These are phyloP conservation scores for Clanis bilineata DNA, from an alignment of 2,888 invertebrate genomes.

Conservation along the genomic window DNA sequence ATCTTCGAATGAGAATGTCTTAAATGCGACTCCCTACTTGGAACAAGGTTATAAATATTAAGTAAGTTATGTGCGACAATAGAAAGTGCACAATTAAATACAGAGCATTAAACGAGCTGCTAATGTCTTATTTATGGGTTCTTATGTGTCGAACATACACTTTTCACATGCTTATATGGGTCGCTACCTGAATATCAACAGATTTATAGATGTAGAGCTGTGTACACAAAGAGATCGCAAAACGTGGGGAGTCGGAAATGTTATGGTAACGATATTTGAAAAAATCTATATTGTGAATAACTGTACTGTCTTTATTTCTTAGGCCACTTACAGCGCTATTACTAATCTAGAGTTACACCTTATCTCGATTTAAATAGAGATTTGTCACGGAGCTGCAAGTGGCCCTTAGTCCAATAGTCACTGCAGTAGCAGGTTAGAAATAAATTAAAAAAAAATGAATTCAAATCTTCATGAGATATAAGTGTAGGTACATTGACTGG, in stretches of 20 bases:
- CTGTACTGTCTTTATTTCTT: no score
- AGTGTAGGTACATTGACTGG: no score
- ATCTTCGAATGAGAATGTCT: neutral
- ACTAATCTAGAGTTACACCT: no score
- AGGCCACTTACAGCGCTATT: no score
- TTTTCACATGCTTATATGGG: slow-evolving; percentile 75
- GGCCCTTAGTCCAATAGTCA: no score
- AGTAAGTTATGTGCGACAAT: slow-evolving; percentile 59
- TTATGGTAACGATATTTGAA: neutral
- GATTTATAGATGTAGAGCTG: slow-evolving; percentile 47
- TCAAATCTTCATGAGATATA: no score
- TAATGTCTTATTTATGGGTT: slow-evolving; percentile 80
- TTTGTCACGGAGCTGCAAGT: no score
- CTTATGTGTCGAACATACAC: slow-evolving; percentile 59
- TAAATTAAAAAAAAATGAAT: no score
- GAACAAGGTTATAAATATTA: slow-evolving; percentile 3
- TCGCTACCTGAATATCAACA: slow-evolving; percentile 60
- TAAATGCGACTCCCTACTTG: neutral
- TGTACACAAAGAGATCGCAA: slow-evolving; percentile 30
- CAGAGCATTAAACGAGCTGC: slow-evolving; percentile 65
- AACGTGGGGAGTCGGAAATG: neutral
- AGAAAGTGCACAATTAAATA: slow-evolving; percentile 60
- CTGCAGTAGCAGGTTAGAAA: no score
- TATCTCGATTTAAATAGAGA: no score
- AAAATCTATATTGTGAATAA: neutral